A percentile compares a stretch with the other conserved stretches of the same genome.
These are phyloP conservation scores for Drosophila anomelani DNA, from an alignment of 2,888 invertebrate species.

Conservation along the genomic window DNA sequence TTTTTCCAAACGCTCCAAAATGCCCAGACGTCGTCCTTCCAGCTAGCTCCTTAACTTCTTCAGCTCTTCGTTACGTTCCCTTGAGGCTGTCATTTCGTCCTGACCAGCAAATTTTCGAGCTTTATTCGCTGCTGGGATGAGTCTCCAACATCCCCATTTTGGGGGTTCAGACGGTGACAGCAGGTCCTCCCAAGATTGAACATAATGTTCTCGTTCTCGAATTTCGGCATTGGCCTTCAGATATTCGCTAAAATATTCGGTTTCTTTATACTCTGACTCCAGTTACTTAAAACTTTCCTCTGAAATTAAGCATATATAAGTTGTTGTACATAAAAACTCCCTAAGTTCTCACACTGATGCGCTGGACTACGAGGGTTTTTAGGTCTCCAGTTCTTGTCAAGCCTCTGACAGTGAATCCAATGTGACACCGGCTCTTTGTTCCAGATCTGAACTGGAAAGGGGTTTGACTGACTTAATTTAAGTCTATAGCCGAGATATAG, in stretches of 20 bases:
- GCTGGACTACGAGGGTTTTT: not conserved
- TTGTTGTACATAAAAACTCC: not conserved
- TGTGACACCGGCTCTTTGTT: not conserved
- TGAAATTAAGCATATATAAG: not conserved
- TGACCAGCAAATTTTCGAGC: not conserved
- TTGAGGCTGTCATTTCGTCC: not conserved
- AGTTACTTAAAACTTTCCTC: not conserved
- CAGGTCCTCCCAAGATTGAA: not conserved
- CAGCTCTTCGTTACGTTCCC: slow-evolving; percentile 2
- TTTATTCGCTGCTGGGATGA: not conserved
- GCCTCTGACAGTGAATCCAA: not conserved
- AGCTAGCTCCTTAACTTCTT: not conserved
- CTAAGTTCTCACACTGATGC: not conserved
- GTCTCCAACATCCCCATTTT: too few relatives aligned
- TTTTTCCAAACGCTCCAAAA: not conserved
- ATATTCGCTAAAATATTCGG: not conserved
- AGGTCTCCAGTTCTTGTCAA: not conserved
- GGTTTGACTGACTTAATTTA: too few relatives aligned
- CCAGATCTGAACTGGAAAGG: too few relatives aligned
- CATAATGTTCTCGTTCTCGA: not conserved
- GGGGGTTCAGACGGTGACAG: too few relatives aligned
- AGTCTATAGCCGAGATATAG: not conserved
- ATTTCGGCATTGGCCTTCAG: not conserved
- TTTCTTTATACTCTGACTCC: not conserved
- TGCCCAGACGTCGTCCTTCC: not conserved